phyloP scores from a whole-genome alignment of 2,113 vertebrate species.

The Chionomys nivalis region DNA sequence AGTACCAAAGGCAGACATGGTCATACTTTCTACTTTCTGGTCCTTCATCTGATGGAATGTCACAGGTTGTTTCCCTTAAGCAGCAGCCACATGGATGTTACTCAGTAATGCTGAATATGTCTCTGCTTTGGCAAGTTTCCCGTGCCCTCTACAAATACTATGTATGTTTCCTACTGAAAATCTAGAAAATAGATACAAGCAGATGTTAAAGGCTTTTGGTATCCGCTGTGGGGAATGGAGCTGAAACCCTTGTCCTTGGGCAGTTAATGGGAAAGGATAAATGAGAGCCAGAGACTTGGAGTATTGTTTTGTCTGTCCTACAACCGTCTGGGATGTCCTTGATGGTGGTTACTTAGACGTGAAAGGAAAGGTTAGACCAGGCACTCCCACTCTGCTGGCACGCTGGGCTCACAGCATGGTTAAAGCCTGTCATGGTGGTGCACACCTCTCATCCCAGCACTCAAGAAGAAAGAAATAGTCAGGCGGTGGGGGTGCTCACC shows the following conservation, averaged over 20 bases:
- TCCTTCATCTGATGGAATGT: neutral
- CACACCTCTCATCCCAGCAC: neutral
- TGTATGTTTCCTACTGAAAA: neutral
- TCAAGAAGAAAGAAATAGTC: too few species aligned
- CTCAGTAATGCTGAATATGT: neutral
- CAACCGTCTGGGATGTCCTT: neutral
- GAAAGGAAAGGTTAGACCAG: neutral
- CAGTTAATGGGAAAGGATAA: neutral
- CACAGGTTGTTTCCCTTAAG: neutral
- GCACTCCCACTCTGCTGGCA: neutral
- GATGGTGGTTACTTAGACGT: neutral
- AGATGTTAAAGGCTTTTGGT: neutral
- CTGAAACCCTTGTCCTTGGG: neutral
- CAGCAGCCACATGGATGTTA: neutral
- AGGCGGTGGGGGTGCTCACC: accelerated
- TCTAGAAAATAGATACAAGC: neutral
- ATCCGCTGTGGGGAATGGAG: neutral
- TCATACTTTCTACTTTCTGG: neutral
- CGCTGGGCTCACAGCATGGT: neutral
- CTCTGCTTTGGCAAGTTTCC: neutral
- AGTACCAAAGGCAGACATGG: neutral
- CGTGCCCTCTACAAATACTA: neutral
- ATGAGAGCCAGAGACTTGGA: neutral
- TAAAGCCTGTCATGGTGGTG: neutral
- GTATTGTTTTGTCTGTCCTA: neutral